Base-by-base conservation (phyloP, 2,888 invertebrate genomes). In the Latrodectus elegans region DNA sequence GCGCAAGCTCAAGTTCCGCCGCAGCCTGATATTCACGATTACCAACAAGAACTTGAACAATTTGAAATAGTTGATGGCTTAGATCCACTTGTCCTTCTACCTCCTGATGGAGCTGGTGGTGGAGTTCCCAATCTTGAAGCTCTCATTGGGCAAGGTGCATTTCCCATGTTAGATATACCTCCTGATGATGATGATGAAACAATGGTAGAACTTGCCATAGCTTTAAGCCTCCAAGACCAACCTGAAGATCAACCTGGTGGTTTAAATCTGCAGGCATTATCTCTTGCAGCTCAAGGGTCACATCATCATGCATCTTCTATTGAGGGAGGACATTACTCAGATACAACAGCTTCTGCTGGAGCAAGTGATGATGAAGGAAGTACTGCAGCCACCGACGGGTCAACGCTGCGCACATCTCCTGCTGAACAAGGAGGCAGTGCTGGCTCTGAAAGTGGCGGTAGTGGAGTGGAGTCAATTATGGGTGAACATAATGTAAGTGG, bases 141-240 rank as follows among this genome's bases (percentile, higher is more conserved):
- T 10, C 79, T 90, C n/a, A 88, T 93, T 73, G 91, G 90, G 10
- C 90, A 90, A 77, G 91, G 91, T 26, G 92, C 95, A 74, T 95
- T 97, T 90, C 96, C 96, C 77, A 92, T 97, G 51, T 93, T 89
- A 10, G 97, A 97, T 91, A 95, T 98, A 78, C 97, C 97, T 15
- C 96, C 97, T n/a, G 97, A 97, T 0, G 97, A 97, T 0, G 98
- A 98, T 91, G 98, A 99, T 92, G 98, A 98, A 92, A 96, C 98
- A 0, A 98, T 99, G 95, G 97, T 99, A 88, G 98, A 98, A 92
- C 94, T 99, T 89, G 99, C 98, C 3, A 98, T 99, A 89, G 98
- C 98, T 0, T 93, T 99, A 1, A 98, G 98, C 90, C 94, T 99
- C 52, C 97, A 98, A 90, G 88, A 88, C 55, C 88, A 89, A 67